Evolutionary conservation across 2,888 invertebrate genomes (phyloP).

Genomic region (Lordiphosa andalusiaca): DNA sequence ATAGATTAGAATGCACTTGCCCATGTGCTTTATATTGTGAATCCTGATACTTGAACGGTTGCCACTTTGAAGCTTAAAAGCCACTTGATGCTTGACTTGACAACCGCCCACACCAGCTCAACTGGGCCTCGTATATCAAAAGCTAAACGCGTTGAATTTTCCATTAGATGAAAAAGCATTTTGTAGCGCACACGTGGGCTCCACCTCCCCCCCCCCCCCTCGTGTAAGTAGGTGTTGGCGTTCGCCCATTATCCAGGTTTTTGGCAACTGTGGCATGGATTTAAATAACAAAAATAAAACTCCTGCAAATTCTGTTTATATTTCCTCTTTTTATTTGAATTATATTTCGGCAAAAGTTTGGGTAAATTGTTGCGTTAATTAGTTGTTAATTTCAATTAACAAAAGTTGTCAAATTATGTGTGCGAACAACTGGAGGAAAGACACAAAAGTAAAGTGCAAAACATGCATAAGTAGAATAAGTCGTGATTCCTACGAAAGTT

Average conservation of each 20-base stretch:
- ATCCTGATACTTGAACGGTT: conserved; percentile 24
- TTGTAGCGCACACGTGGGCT: conserved; percentile 51
- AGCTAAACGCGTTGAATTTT: conserved; percentile 58
- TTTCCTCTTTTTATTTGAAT: too few species aligned
- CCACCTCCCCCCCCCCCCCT: too few species aligned
- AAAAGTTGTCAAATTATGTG: too few species aligned
- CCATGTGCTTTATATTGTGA: neutral
- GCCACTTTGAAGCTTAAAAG: conserved; percentile 45
- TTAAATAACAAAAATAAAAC: too few species aligned
- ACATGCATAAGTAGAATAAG: too few species aligned
- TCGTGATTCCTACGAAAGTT: too few species aligned
- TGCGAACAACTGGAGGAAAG: too few species aligned
- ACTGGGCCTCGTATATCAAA: conserved; percentile 44
- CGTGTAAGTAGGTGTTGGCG: conserved; percentile 8
- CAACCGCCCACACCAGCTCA: conserved; percentile 15
- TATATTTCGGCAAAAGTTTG: too few species aligned
- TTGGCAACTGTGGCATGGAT: conserved; percentile 41
- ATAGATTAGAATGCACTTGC: neutral
- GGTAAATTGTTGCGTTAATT: too few species aligned
- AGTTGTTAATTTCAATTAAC: too few species aligned
- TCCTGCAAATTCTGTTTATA: too few species aligned
- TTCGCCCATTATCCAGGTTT: conserved; percentile 39
- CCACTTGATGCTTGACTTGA: conserved; percentile 40
- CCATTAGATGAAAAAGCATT: conserved; percentile 64
- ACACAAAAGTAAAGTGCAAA: too few species aligned